These are phyloP conservation scores for Acropora tenuis DNA, from an alignment of 64 coral and sea anemone species.

Conservation along the genomic window DNA sequence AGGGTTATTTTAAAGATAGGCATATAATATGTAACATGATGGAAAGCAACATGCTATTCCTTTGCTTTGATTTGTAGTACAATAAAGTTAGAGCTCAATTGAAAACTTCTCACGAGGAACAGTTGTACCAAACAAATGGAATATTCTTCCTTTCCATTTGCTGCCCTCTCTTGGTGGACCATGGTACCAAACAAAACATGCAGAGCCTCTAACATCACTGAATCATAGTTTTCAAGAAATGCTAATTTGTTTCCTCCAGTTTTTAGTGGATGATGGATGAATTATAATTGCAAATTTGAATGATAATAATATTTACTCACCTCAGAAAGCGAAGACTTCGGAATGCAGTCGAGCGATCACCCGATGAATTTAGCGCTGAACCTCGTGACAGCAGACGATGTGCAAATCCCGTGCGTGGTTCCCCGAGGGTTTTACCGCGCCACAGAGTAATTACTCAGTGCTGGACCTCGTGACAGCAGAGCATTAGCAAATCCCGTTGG, in stretches of 20 bases:
- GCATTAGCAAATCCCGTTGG: not conserved
- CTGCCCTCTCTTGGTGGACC: constrained; percentile 18
- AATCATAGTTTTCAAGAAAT: too few species aligned
- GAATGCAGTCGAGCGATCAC: too few species aligned
- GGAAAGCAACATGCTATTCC: constrained; percentile 43
- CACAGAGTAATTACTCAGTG: not conserved
- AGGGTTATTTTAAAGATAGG: not conserved
- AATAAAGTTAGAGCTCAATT: constrained; percentile 60
- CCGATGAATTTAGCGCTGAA: too few species aligned
- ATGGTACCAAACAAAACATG: not conserved
- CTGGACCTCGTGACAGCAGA: not conserved
- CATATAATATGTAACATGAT: constrained; percentile 47
- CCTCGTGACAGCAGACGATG: not conserved
- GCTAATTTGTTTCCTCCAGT: too few species aligned
- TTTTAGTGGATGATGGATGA: too few species aligned
- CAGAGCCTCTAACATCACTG: not conserved
- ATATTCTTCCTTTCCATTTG: constrained; percentile 49
- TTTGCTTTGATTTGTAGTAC: constrained; percentile 64
- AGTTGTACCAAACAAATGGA: constrained; percentile 65
- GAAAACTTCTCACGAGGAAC: constrained; percentile 61
- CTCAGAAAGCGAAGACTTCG: too few species aligned
- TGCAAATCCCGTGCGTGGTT: not conserved
- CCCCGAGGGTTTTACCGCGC: not conserved
- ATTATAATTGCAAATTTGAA: too few species aligned
- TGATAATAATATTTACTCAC: too few species aligned